phyloP scores from a whole-genome alignment of 2,113 vertebrate genomes.

The Choloepus hoffmanni region DNA sequence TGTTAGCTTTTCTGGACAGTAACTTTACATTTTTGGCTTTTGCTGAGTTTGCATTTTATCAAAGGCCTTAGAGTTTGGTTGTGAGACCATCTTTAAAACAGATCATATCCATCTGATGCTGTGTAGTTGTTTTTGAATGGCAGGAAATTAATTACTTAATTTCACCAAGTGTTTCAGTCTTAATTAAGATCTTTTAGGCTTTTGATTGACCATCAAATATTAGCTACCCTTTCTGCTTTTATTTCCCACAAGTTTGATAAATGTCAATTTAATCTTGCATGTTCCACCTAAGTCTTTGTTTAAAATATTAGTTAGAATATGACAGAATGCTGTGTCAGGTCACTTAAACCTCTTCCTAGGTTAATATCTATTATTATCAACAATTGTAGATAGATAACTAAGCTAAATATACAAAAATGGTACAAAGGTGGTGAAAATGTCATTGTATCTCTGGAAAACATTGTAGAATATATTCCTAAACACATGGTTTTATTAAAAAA shows the following conservation, averaged over 20 bases:
- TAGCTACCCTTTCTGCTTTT: background rate
- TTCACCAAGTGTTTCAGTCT: too few relatives aligned
- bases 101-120: too few relatives aligned
- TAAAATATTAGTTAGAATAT: slow-evolving; percentile 20
- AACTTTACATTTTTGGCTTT: too few relatives aligned
- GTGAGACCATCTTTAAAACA: too few relatives aligned
- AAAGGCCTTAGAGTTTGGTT: too few relatives aligned
- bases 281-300: background rate
- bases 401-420: background rate
- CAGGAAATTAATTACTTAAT: too few relatives aligned
- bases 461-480: background rate
- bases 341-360: background rate
- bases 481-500: background rate
- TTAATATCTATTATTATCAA: background rate
- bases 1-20: too few relatives aligned
- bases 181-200: too few relatives aligned
- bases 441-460: background rate
- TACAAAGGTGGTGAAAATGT: background rate
- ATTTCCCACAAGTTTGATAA: background rate
- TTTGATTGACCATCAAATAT: too few relatives aligned
- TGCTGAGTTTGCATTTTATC: too few relatives aligned
- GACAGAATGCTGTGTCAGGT: background rate
- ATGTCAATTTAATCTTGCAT: background rate
- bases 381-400: background rate
- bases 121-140: too few relatives aligned